These are phyloP conservation scores for Papilio aristodemus DNA, from an alignment of 1,140 invertebrate genomes.

Conservation along the genomic window DNA sequence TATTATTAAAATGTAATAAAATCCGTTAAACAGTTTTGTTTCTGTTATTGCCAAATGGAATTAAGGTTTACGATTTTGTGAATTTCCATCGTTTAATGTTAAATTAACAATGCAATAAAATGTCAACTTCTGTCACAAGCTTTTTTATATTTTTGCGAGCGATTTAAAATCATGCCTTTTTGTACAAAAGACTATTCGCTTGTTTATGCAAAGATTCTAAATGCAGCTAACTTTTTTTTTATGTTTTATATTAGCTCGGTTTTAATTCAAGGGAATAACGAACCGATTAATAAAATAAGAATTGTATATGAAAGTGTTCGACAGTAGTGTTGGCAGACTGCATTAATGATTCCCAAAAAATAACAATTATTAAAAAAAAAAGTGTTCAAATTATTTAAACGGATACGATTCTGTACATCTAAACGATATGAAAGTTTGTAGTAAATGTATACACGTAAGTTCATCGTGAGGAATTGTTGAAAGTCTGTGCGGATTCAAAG, in stretches of 20 bases:
- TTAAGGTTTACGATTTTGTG: not conserved
- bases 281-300: conserved; percentile 21
- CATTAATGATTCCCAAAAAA: not conserved
- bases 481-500: conserved; percentile 40
- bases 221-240: not conserved
- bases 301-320: conserved; percentile 28
- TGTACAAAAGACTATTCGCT: not conserved
- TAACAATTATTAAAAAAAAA: not conserved
- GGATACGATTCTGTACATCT: no score
- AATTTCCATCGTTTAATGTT: no score
- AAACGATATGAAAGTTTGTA: no score
- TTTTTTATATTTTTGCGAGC: not conserved
- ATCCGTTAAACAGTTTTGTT: no score
- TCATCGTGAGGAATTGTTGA: conserved; percentile 34
- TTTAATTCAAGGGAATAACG: not conserved
- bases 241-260: not conserved
- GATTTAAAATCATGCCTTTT: not conserved
- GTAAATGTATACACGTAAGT: no score
- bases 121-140: conserved; percentile 1
- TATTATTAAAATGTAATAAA: no score
- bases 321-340: conserved; percentile 24
- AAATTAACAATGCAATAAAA: not conserved
- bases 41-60: no score
- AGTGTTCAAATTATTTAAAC: conserved; percentile 1
- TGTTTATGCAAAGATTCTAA: not conserved